Base-by-base conservation (phyloP, 2,888 invertebrate species). In the Mechanitis mazaeus region DNA sequence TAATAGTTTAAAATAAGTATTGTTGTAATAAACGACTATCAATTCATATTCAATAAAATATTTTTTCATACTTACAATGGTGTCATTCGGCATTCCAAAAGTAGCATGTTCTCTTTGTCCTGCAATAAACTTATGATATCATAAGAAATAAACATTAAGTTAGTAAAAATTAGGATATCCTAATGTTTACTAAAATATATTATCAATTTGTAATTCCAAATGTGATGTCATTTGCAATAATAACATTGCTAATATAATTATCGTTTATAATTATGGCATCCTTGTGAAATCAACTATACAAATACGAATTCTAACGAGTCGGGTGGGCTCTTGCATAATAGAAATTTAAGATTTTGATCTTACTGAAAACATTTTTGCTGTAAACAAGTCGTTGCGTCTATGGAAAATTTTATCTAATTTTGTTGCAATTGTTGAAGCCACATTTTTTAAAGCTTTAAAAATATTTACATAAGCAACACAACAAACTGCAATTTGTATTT, bases 61-160 rank as follows among this genome's bases (percentile, higher is more conserved):
- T n/a, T 11, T 31, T 50, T 31, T 31, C 31, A n/a, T n/a, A 50
- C 50, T 50, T 50, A 50, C 35, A 38, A 38, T 33, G 7, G 5
- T 54, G 35, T 54, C 54, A 12, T 54, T 35, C 11, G 54, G 54
- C 54, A 54, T 54, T 35, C n/a, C 54, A 20, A 54, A 11, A 5
- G n/a, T 28, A 54, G 6, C 3, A 31, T 31, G 50, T 31, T n/a
- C 3, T 50, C 31, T n/a, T n/a, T 50, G 7, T 50, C 7, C 50
- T 31, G 7, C 31, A 50, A 50, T 5, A 5, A 3, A 20, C 20
- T 20, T 20, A 20, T 20, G 20, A 20, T 20, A 20, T 20, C 20
- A 20, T 20, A 20, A 20, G 20, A 20, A 20, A 20, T 20, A 20
- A 20, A 20, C 20, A 20, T 20, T 20, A 20, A 20, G 20, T 20